A percentile compares a stretch with the other conserved stretches of the same genome.
phyloP scores from a whole-genome alignment of 2,113 vertebrate species.

The Hippolais icterina region DNA sequence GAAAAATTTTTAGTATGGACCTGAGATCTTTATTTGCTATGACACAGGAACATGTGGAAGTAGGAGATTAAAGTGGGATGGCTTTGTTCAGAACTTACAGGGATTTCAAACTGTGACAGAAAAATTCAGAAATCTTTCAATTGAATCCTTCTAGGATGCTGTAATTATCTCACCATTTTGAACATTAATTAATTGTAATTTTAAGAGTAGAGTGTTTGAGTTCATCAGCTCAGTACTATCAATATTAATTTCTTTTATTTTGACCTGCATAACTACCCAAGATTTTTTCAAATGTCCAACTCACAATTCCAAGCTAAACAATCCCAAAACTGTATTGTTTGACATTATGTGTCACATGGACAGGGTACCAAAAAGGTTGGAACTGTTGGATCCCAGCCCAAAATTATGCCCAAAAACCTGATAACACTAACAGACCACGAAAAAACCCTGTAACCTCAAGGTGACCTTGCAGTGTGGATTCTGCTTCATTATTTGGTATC shows the following conservation, averaged over 20 bases:
- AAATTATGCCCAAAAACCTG: not conserved
- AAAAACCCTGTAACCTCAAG: not conserved
- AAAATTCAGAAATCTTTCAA: not conserved
- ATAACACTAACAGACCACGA: not conserved
- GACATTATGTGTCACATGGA: not conserved
- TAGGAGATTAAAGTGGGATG: not conserved
- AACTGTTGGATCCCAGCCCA: not conserved
- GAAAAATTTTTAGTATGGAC: not conserved
- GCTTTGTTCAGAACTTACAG: not conserved
- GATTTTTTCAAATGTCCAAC: not conserved
- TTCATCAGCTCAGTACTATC: not conserved
- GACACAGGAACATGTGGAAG: not conserved
- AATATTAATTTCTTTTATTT: not conserved
- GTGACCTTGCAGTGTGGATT: not conserved
- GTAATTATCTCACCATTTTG: not conserved
- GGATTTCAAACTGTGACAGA: not conserved
- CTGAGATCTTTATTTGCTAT: not conserved
- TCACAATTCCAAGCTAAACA: not conserved
- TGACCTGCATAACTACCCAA: not conserved
- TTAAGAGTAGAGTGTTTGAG: not conserved
- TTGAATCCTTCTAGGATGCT: not conserved
- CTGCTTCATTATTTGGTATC: not conserved
- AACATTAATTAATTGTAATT: not conserved
- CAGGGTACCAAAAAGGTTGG: not conserved
- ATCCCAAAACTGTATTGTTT: not conserved